Evolutionary conservation across 2,797 vertebrate genomes (phyloP), one percentile per base, ranked within the genome.

Genomic region (Gymnopithys bicolor): DNA sequence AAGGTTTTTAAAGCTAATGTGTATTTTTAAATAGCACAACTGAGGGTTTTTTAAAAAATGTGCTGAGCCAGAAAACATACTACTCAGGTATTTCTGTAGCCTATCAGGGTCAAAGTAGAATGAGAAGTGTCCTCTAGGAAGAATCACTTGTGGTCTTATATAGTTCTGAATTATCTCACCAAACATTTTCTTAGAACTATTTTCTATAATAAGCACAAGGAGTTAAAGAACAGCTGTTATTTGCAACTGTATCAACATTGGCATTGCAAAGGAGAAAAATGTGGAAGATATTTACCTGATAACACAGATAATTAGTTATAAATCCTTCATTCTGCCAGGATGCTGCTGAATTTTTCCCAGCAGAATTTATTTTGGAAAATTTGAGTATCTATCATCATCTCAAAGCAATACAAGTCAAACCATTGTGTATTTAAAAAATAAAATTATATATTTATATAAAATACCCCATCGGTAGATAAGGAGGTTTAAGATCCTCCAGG

Each of bases 51-150:
- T 90, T 13, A 3, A 70, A 94, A 95, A 94, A 94, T 93, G 64
- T 96, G 92, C 93, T 97, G 96, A 97, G 93, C 89, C 84, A 97
- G 96, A 95, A 94, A 95, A 92, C 52, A 85, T 46, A 46, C 75
- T 74, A 58, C 88, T 95, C 88, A 92, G 81, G 92, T 95, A 93
- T 77, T 95, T 93, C 49, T 89, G 59, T 37, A 83, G 49, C 37
- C 15, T 71, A 62, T 80, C 49, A 90, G 80, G 84, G 81, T 83
- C 75, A 67, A 77, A 92, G 27, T 60, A 22, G 49, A 93, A 87
- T 37, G 30, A 76, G n/a, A 92, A 79, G 21, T 64, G 45, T n/a
- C 55, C 37, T 39, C 25, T 87, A 33, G 73, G 48, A 89, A 85
- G 75, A 92, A 88, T 19, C 28, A 10, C 11, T 90, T 17, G 43